Evolutionary conservation across 2,113 vertebrate species (phyloP).

Genomic region (Marmota monax): DNA sequence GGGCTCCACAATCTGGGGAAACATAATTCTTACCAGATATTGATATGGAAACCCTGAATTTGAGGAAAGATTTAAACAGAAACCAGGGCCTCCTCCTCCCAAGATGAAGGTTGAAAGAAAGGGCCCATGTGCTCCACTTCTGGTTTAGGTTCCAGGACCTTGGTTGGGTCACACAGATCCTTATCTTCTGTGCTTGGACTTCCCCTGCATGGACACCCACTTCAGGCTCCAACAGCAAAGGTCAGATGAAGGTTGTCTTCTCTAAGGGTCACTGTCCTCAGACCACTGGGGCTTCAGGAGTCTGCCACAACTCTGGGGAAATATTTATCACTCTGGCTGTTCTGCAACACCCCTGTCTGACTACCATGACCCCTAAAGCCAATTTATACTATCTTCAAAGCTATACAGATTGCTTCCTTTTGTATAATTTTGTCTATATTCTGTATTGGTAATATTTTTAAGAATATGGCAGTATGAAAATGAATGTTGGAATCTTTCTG

Average conservation of each 20-base stretch:
- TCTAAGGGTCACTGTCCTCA: rapidly evolving
- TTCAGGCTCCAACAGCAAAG: not conserved
- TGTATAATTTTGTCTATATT: not conserved
- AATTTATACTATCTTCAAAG: not conserved
- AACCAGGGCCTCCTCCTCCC: not conserved
- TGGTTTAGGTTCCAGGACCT: not conserved
- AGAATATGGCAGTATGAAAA: not conserved
- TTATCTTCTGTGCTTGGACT: rapidly evolving
- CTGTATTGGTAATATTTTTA: not conserved
- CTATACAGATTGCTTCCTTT: not conserved
- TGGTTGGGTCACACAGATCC: rapidly evolving
- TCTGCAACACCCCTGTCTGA: not conserved
- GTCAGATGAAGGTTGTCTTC: rapidly evolving
- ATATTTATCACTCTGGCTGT: not conserved
- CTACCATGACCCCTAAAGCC: not conserved
- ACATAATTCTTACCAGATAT: not conserved
- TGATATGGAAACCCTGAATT: not conserved
- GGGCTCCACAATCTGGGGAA: not conserved
- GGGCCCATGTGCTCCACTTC: not conserved
- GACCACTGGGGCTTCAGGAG: not conserved
- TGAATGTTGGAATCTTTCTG: not conserved
- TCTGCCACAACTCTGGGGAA: not conserved
- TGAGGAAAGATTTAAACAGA: not conserved
- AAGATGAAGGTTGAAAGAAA: not conserved
- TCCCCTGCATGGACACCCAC: rapidly evolving